A percentile compares a stretch with the other conserved stretches of the same genome.
These are phyloP conservation scores for Phyllotreta cruciferae DNA, from an alignment of 2,888 invertebrate species.

Conservation along the genomic window DNA sequence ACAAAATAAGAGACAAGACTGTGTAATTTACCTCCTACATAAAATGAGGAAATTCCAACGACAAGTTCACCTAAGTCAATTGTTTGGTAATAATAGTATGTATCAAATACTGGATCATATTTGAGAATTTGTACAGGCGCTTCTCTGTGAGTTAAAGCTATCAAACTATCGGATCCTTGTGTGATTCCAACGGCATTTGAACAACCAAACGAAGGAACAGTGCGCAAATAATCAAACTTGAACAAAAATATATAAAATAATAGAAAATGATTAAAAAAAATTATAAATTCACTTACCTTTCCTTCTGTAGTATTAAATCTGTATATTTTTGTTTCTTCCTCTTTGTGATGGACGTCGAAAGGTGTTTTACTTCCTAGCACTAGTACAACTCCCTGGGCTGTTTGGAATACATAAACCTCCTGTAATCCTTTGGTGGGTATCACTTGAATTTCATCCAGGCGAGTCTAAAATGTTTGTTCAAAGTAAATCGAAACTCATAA, in stretches of 20 bases:
- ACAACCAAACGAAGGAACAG: conserved; percentile 49
- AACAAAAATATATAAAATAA: conserved; percentile 36
- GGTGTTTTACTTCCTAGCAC: conserved; percentile 50
- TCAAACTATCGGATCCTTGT: conserved; percentile 51
- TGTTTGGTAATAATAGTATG: conserved; percentile 55
- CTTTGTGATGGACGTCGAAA: conserved; percentile 28
- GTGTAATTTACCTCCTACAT: conserved; percentile 50
- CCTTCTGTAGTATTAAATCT: conserved; percentile 47
- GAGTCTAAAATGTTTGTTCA: conserved; percentile 43
- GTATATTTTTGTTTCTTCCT: conserved; percentile 47
- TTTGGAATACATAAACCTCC: conserved; percentile 50
- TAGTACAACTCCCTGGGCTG: conserved; percentile 54
- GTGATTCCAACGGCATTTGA: conserved; percentile 52
- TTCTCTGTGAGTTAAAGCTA: conserved; percentile 51
- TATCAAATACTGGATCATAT: conserved; percentile 51
- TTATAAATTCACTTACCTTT: conserved; percentile 42
- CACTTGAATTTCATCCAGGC: conserved; percentile 49
- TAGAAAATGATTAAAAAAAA: neutral
- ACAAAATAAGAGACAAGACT: neutral
- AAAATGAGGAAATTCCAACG: conserved; percentile 52
- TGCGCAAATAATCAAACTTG: conserved; percentile 52
- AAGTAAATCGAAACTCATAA: neutral
- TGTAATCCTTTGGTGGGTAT: conserved; percentile 50
- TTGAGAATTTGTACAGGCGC: conserved; percentile 52
- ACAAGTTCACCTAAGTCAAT: conserved; percentile 50